Evolutionary conservation across 1,140 invertebrate species (phyloP), one percentile per base, ranked within the genome.

Genomic region (Ooceraea biroi): DNA sequence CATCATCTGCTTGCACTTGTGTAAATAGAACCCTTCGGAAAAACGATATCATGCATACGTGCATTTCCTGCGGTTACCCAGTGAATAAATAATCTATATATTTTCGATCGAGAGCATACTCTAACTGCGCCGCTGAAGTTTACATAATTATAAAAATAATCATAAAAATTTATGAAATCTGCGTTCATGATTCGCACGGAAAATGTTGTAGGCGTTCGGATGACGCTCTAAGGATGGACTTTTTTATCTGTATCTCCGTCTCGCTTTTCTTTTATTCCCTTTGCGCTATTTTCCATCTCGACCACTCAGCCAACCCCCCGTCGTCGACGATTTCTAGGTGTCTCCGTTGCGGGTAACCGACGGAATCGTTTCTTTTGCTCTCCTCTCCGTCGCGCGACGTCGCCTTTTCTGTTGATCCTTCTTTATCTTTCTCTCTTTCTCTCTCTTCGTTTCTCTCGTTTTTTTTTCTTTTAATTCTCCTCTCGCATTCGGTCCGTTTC

Each of bases 271-370:
- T 52, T 72, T 69, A 41, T 55, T 19, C n/a, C 52, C 60, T 83
- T 63, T 71, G 68, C 46, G 52, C 48, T 85, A 71, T 73, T 80
- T 74, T 84, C 84, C 82, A 72, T 85, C 66, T 69, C 58, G 41
- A 17, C 55, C 44, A 50, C 25, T 22, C 27, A 72, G 27, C 14
- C 55, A 2, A 41, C 19, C 5, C 61, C 11, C 11, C 22, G 61
- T 48, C 41, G 52, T 72, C 58, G 68, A 25, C 74, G 52, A 68
- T 78, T 83, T 68, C 66, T 78, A 66, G 68, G 61, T 61, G 30
- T 86, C 77, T 88, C 68, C 65, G 82, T 88, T 86, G 58, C 61
- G 82, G 69, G 0, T 71, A 77, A 87, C 82, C 85, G 72, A 57
- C 61, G 69, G 27, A 74, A 73, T 86, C 52, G 65, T 14, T 80